Evolutionary conservation across 2,888 invertebrate genomes (phyloP).

Genomic region (Cerastis rubricosa): DNA sequence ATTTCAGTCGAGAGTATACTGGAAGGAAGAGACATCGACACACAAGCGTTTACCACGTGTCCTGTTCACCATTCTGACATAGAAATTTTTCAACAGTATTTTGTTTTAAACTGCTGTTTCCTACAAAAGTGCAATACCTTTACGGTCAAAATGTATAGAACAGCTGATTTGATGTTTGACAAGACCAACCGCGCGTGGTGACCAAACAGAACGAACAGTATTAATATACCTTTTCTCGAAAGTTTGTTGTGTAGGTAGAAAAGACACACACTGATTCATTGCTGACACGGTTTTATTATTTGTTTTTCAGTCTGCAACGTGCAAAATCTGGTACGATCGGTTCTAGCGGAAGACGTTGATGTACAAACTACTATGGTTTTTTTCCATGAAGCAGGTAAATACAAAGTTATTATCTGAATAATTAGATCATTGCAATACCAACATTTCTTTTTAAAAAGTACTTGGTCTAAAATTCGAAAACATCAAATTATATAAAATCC

Average conservation of each 20-base stretch:
- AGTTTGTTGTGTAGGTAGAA: not conserved
- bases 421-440: not conserved
- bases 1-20: not conserved
- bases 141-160: too few species aligned
- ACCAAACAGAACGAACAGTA: not conserved
- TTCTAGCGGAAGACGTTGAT: slow-evolving; percentile 77
- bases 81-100: too few species aligned
- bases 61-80: too few species aligned
- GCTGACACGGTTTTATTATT: not conserved
- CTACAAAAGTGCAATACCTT: not conserved
- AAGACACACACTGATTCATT: not conserved
- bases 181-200: too few species aligned
- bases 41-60: too few species aligned
- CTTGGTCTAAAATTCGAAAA: not conserved
- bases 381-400: slow-evolving; percentile 77
- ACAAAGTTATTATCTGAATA: too few species aligned
- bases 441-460: too few species aligned
- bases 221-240: not conserved
- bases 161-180: too few species aligned
- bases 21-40: too few species aligned
- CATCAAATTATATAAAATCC: not conserved
- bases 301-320: slow-evolving; percentile 73
- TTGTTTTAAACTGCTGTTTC: too few species aligned
- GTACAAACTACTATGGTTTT: slow-evolving; percentile 76
- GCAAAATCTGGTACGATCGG: slow-evolving; percentile 71